These are phyloP conservation scores for Pyrgilauda ruficollis DNA, from an alignment of 2,113 vertebrate species.

Conservation along the genomic window DNA sequence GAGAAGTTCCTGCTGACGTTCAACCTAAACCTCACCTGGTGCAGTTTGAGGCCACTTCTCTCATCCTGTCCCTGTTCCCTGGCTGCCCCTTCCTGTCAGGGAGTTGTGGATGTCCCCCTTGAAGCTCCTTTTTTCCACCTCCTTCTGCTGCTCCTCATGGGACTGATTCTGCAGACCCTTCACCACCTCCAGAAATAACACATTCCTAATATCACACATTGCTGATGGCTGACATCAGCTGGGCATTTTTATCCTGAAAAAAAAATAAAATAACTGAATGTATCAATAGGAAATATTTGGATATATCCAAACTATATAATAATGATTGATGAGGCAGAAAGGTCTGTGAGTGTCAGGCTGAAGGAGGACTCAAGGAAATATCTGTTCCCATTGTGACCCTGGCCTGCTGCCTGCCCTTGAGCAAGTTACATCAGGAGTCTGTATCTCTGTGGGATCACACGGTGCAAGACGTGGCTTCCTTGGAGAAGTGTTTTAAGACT, in stretches of 20 bases:
- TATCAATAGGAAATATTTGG: background rate
- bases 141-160: background rate
- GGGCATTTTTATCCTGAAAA: background rate
- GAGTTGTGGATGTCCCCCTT: background rate
- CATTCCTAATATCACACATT: accelerated
- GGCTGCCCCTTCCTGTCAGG: background rate
- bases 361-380: background rate
- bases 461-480: background rate
- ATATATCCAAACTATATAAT: accelerated
- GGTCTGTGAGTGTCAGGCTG: background rate
- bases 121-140: background rate
- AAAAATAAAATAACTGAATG: background rate
- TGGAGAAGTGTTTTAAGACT: background rate
- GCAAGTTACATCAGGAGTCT: background rate
- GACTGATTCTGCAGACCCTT: no score
- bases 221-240: background rate
- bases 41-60: accelerated
- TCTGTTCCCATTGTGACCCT: background rate
- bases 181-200: background rate
- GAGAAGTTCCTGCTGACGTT: background rate
- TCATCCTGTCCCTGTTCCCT: background rate
- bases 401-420: background rate
- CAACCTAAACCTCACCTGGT: accelerated
- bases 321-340: background rate
- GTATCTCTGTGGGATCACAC: background rate